These are phyloP conservation scores for Antheraea assamensis DNA, from an alignment of 2,888 invertebrate genomes.

Conservation along the genomic window DNA sequence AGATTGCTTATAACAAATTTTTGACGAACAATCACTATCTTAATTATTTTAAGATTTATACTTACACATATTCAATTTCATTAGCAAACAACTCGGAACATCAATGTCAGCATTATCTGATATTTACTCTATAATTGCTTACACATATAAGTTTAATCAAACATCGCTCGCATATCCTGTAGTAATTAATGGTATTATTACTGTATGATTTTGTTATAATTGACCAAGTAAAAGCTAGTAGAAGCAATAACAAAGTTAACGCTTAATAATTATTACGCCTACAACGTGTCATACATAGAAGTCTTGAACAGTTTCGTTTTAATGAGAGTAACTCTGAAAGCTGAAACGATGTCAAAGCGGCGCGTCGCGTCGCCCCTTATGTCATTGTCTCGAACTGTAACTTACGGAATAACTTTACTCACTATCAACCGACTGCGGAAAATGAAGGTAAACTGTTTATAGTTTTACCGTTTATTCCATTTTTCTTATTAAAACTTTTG, in stretches of 20 bases:
- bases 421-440: slow-evolving; percentile 57
- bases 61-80: slow-evolving; percentile 52
- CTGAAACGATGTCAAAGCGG: slow-evolving; percentile 60
- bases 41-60: slow-evolving; percentile 12
- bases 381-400: slow-evolving; percentile 61
- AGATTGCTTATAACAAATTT: not conserved
- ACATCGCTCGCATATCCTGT: slow-evolving; percentile 36
- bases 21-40: slow-evolving; percentile 11
- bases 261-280: slow-evolving; percentile 41
- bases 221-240: not conserved
- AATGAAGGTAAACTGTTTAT: slow-evolving; percentile 40
- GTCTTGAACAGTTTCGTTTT: slow-evolving; percentile 50
- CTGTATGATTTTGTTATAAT: too few species aligned
- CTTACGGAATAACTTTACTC: slow-evolving; percentile 62
- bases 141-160: slow-evolving; percentile 47
- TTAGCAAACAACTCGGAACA: slow-evolving; percentile 44
- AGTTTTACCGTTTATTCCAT: slow-evolving; percentile 33
- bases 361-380: slow-evolving; percentile 44
- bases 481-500: slow-evolving; percentile 12
- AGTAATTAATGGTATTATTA: too few species aligned
- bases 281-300: slow-evolving; percentile 50
- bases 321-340: slow-evolving; percentile 60
- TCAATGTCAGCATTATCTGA: slow-evolving; percentile 48
- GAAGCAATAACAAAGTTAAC: slow-evolving; percentile 22
- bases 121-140: slow-evolving; percentile 50